These are phyloP conservation scores for Ormyrus labotus DNA, from an alignment of 2,888 invertebrate species.

Conservation along the genomic window DNA sequence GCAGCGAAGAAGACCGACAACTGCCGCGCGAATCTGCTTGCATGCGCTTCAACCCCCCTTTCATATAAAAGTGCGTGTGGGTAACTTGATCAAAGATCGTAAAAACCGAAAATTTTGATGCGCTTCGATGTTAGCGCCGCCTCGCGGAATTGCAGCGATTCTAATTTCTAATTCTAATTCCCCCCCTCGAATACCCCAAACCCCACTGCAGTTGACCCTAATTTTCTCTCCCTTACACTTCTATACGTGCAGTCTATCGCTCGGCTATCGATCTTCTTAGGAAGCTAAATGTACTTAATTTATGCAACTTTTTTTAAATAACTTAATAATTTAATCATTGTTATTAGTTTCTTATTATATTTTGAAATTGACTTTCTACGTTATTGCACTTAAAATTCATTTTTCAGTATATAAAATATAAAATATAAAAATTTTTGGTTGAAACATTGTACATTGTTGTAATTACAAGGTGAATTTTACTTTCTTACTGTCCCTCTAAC, in stretches of 20 bases:
- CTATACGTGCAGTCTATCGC: neutral
- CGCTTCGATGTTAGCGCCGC: slow-evolving; percentile 62
- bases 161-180: slow-evolving; percentile 45
- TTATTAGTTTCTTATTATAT: too few relatives aligned
- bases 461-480: neutral
- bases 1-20: slow-evolving; percentile 70
- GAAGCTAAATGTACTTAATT: too few relatives aligned
- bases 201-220: slow-evolving; percentile 24
- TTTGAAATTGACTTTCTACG: too few relatives aligned
- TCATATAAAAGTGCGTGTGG: slow-evolving; percentile 5
- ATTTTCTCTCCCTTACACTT: neutral
- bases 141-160: slow-evolving; percentile 61
- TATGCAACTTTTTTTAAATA: neutral
- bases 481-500: neutral
- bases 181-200: neutral
- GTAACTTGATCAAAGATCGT: slow-evolving; percentile 43
- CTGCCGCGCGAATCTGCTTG: slow-evolving; percentile 58
- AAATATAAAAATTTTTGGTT: neutral
- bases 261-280: too few relatives aligned
- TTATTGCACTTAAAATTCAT: neutral
- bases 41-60: slow-evolving; percentile 47
- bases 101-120: slow-evolving; percentile 64
- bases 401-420: neutral
- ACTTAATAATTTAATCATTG: too few relatives aligned
- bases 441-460: neutral